Base-by-base conservation (phyloP, 2,888 invertebrate genomes). In the Caenorhabditis japonica region DNA sequence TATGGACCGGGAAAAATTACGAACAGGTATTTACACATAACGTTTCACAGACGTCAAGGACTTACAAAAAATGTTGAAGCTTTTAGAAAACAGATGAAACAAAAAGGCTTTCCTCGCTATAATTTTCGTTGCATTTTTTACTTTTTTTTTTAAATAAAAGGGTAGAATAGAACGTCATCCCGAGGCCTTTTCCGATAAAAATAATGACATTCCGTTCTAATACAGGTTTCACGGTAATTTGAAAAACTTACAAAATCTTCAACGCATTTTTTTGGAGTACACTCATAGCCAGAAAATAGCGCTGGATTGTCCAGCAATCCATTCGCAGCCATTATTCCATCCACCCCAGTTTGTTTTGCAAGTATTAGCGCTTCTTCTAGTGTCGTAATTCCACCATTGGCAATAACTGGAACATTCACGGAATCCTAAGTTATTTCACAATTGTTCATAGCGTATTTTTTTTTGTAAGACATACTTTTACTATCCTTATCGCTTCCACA, bases 221-320 rank as follows among this genome's bases (percentile, higher is more conserved):
- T n/a, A n/a, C n/a, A n/a, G n/a, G n/a, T n/a, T n/a, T n/a, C n/a
- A n/a, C n/a, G n/a, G n/a, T n/a, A 15, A 7, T 19, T 17, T 10
- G 4, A 44, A 13, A 47, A 55, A 80, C 88, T 78, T 74, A 91
- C 89, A 95, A 95, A 97, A 60, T 93, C 91, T 88, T 92, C 92
- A 1, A 97, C 89, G 89, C 95, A 95, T 49, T 91, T 90, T 0
- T 91, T 58, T 0, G 95, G 92, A 8, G 95, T 95, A 51, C 86
- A 88, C 3, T 89, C 88, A 66, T 89, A 89, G 1, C 94, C 94
- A 79, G 92, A 91, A 88, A 93, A 99, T 79, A 99, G 88, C 0
- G 93, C 93, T 30, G 97, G 97, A 90, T 99, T 99, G 44, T 92
- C 91, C 34, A 99, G 90, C 19, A 99, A 90, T 0, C 94, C 94